phyloP scores from a whole-genome alignment of 2,888 invertebrate species.

The Philopedon plagiatum region DNA sequence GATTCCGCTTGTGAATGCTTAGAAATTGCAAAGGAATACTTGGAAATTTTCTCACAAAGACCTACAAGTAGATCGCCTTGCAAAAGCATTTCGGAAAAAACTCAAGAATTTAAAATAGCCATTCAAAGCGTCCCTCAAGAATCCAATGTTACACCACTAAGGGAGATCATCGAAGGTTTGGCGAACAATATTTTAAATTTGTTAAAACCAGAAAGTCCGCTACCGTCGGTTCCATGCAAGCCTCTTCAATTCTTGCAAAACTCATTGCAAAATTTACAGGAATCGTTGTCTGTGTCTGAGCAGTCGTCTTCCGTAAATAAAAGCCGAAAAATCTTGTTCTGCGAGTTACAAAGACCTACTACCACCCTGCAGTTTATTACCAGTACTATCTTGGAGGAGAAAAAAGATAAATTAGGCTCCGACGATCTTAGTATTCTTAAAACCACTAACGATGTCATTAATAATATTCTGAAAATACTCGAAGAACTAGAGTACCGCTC shows the following conservation, averaged over 20 bases:
- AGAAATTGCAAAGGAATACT: slow-evolving; percentile 41
- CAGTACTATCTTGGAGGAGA: slow-evolving; percentile 62
- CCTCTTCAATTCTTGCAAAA: slow-evolving; percentile 60
- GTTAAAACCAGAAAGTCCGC: slow-evolving; percentile 51
- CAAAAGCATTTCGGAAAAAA: slow-evolving; percentile 47
- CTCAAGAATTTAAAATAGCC: slow-evolving; percentile 44
- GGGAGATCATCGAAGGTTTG: slow-evolving; percentile 47
- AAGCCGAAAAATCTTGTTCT: slow-evolving; percentile 58
- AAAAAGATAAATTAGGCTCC: slow-evolving; percentile 60
- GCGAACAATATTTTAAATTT: slow-evolving; percentile 52
- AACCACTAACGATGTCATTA: slow-evolving; percentile 59
- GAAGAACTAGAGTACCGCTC: slow-evolving; percentile 52
- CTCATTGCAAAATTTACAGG: slow-evolving; percentile 62
- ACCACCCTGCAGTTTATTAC: slow-evolving; percentile 64
- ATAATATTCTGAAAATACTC: slow-evolving; percentile 59
- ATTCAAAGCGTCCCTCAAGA: slow-evolving; percentile 49
- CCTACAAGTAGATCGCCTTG: slow-evolving; percentile 37
- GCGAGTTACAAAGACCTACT: slow-evolving; percentile 64
- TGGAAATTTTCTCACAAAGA: slow-evolving; percentile 43
- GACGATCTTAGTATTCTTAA: slow-evolving; percentile 63
- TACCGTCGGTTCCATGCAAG: slow-evolving; percentile 49
- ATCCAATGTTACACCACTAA: slow-evolving; percentile 42
- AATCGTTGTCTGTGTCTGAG: slow-evolving; percentile 57
- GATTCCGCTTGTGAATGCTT: slow-evolving; percentile 42
- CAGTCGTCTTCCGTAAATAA: slow-evolving; percentile 57